Percentiles rank a stretch among this genome's conserved stretches.
These are phyloP conservation scores for Stichodactyla mertensii DNA, from an alignment of 64 coral and sea anemone species.

Conservation along the genomic window DNA sequence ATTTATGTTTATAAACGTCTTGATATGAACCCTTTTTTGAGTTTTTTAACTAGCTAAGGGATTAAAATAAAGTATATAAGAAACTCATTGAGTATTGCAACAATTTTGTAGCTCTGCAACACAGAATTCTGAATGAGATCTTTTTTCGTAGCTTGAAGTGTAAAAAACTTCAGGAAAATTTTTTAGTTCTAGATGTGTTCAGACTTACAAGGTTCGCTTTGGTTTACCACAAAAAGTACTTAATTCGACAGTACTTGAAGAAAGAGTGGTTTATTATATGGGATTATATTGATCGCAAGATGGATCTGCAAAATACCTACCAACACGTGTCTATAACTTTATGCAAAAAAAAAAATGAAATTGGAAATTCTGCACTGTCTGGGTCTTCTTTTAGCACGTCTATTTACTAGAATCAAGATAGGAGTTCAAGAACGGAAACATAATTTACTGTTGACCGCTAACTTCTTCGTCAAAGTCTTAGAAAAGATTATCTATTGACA, in stretches of 20 bases:
- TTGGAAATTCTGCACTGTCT: neutral
- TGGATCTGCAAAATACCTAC: neutral
- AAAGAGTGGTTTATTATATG: neutral
- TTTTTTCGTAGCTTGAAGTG: neutral
- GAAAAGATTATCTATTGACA: constrained; percentile 1
- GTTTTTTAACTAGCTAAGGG: too few species aligned
- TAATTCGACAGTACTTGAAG: neutral
- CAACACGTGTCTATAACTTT: neutral
- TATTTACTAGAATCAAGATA: neutral
- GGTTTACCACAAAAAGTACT: constrained; percentile 20
- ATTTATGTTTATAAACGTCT: too few species aligned
- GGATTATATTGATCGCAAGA: neutral
- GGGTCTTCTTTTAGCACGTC: neutral
- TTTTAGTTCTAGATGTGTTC: neutral
- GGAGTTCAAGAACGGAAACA: constrained; percentile 5
- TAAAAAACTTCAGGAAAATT: neutral
- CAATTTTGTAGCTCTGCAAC: too few species aligned
- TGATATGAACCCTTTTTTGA: too few species aligned
- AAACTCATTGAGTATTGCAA: too few species aligned
- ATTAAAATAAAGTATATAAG: too few species aligned
- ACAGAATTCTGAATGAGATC: too few species aligned
- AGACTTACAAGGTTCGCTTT: neutral
- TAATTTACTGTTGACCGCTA: constrained; percentile 7
- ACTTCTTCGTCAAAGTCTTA: constrained; percentile 20
- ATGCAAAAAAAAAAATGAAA: neutral